Conservation (phyloP, 2,797 vertebrate genomes). For the Falco naumanni region DNA sequence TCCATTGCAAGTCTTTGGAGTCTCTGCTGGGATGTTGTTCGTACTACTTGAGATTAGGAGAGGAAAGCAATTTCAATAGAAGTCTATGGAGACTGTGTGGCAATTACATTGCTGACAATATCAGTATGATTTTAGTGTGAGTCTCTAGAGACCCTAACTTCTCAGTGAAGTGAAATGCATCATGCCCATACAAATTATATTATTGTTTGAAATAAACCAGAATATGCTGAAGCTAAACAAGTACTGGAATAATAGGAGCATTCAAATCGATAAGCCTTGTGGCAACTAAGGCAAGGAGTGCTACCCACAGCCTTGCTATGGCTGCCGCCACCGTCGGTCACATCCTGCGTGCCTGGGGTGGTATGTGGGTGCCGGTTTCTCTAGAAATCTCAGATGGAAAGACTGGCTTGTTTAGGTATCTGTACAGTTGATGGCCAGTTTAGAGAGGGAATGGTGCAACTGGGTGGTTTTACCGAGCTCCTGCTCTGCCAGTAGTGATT, state of each 20-base stretch:
- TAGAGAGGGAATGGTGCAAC: background rate
- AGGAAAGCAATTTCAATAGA: constrained; percentile 70
- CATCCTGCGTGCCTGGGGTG: background rate
- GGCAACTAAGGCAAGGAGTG: background rate
- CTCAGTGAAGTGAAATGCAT: constrained; percentile 49
- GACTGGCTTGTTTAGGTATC: background rate
- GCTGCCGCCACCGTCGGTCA: background rate
- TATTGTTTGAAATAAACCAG: constrained; percentile 52
- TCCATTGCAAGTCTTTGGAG: constrained; percentile 65
- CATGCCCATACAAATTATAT: constrained; percentile 58
- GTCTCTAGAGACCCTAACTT: constrained; percentile 50
- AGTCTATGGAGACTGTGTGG: constrained; percentile 60
- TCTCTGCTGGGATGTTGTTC: constrained; percentile 71
- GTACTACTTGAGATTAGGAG: constrained; percentile 69
- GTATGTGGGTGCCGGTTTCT: background rate
- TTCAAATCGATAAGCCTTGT: background rate
- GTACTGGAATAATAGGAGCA: background rate
- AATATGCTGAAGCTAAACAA: constrained; percentile 26
- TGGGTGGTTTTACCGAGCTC: background rate
- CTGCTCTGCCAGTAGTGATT: background rate
- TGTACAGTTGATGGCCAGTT: background rate
- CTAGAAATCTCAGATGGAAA: background rate
- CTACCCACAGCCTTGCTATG: background rate
- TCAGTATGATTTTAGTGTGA: constrained; percentile 58
- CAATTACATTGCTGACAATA: constrained; percentile 66